These are phyloP conservation scores for Terebella lapidaria DNA, from an alignment of 2,888 invertebrate genomes.

Conservation along the genomic window DNA sequence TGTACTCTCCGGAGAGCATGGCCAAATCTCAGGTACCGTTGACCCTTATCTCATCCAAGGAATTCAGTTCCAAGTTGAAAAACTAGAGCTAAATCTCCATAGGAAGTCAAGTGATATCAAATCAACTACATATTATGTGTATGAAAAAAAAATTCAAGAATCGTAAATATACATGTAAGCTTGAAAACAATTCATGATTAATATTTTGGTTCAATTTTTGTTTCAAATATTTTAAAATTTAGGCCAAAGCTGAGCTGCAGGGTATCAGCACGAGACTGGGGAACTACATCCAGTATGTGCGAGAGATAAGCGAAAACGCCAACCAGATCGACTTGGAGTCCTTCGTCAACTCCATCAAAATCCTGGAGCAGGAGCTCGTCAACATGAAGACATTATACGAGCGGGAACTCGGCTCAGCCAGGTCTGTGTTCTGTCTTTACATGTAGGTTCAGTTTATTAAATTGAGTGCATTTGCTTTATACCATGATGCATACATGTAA, in stretches of 20 bases:
- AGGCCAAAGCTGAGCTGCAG: slow-evolving; percentile 23
- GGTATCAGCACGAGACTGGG: slow-evolving; percentile 38
- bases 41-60: too few relatives aligned
- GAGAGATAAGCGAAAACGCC: slow-evolving; percentile 33
- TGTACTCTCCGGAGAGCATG: not conserved
- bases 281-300: slow-evolving; percentile 34
- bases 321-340: slow-evolving; percentile 33
- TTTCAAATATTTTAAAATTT: too few relatives aligned
- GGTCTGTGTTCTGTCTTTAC: too few relatives aligned
- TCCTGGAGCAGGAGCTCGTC: slow-evolving; percentile 40
- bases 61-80: too few relatives aligned
- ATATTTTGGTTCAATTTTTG: too few relatives aligned
- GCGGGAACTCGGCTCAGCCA: slow-evolving; percentile 37
- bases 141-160: too few relatives aligned
- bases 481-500: not conserved
- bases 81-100: too few relatives aligned
- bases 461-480: not conserved
- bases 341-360: slow-evolving; percentile 35
- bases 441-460: not conserved
- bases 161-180: too few relatives aligned
- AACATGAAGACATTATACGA: slow-evolving; percentile 41
- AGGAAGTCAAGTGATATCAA: too few relatives aligned
- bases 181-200: too few relatives aligned
- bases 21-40: too few relatives aligned
- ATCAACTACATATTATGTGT: too few relatives aligned